These are phyloP conservation scores for Orientallactaga sibirica DNA, from an alignment of 2,797 vertebrate species.

Conservation along the genomic window DNA sequence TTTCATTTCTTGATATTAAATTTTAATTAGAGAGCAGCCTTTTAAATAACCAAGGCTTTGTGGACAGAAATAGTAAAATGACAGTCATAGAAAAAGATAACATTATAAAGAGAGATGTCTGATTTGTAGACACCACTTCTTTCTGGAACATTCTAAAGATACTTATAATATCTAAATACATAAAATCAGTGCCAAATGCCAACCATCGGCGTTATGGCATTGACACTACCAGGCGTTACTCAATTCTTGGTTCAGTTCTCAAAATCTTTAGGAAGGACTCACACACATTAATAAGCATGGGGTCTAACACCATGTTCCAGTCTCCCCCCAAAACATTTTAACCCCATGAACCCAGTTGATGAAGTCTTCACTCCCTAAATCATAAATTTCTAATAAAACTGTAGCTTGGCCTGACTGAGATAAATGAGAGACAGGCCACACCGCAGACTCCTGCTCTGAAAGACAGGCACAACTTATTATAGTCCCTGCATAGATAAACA, in stretches of 20 bases:
- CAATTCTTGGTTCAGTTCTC: neutral
- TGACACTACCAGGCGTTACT: neutral
- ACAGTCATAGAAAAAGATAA: conserved; percentile 75
- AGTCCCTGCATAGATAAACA: too few relatives aligned
- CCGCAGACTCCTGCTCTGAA: neutral
- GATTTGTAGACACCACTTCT: conserved; percentile 60
- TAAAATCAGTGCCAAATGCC: conserved; percentile 62
- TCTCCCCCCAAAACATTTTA: neutral
- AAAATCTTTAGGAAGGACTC: neutral
- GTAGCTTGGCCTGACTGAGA: neutral
- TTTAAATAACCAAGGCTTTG: conserved; percentile 77
- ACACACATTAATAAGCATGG: too few relatives aligned
- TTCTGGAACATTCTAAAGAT: conserved; percentile 70
- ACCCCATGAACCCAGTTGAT: neutral
- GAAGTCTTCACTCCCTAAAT: neutral
- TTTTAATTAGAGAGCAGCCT: conserved; percentile 82
- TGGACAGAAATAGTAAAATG: conserved; percentile 73
- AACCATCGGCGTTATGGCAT: neutral
- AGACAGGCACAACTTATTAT: neutral
- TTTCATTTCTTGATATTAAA: conserved; percentile 78
- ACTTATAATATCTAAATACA: conserved; percentile 16
- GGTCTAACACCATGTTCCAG: too few relatives aligned
- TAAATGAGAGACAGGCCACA: neutral
- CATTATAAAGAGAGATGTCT: conserved; percentile 74
- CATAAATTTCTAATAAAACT: neutral